These are phyloP conservation scores for Leptoteleia sp. DNA, from an alignment of 1,140 invertebrate genomes.

Conservation along the genomic window DNA sequence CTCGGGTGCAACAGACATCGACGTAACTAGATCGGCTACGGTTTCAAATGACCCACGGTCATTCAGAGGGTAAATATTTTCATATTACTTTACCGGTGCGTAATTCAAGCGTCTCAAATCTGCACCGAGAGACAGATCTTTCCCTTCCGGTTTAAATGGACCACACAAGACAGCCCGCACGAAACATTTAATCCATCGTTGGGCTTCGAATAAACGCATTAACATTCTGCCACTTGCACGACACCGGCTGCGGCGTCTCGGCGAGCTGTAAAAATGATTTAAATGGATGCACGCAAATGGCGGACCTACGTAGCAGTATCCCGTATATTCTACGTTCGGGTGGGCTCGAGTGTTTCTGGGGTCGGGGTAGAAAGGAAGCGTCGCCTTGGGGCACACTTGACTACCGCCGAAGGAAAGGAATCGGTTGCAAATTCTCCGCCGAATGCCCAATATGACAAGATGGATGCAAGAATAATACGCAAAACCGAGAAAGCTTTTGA, in stretches of 20 bases:
- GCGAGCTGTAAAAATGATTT: neutral
- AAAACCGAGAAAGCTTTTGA: slow-evolving; percentile 76
- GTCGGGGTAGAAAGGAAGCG: slow-evolving; percentile 31
- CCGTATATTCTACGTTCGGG: no score
- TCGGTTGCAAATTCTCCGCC: slow-evolving; percentile 45
- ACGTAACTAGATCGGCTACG: slow-evolving; percentile 75
- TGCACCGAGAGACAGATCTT: slow-evolving; percentile 57
- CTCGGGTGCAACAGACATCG: slow-evolving; percentile 59
- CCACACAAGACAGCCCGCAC: slow-evolving; percentile 55
- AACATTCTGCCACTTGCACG: slow-evolving; percentile 17
- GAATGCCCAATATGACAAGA: slow-evolving; percentile 55
- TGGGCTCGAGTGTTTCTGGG: slow-evolving; percentile 8
- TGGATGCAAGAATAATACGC: slow-evolving; percentile 77
- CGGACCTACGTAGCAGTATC: no score
- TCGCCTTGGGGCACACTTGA: slow-evolving; percentile 36
- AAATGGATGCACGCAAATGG: slow-evolving; percentile 1
- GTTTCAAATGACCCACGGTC: slow-evolving; percentile 78
- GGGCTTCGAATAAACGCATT: slow-evolving; percentile 33
- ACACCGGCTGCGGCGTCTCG: neutral
- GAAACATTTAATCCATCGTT: slow-evolving; percentile 41
- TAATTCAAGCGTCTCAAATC: slow-evolving; percentile 77
- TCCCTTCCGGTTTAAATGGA: slow-evolving; percentile 64
- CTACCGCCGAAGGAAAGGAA: slow-evolving; percentile 38
- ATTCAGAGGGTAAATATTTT: slow-evolving; percentile 78
- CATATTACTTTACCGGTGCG: slow-evolving; percentile 76